Base-by-base conservation (phyloP, 2,797 vertebrate genomes). In the Chromis chromis region DNA sequence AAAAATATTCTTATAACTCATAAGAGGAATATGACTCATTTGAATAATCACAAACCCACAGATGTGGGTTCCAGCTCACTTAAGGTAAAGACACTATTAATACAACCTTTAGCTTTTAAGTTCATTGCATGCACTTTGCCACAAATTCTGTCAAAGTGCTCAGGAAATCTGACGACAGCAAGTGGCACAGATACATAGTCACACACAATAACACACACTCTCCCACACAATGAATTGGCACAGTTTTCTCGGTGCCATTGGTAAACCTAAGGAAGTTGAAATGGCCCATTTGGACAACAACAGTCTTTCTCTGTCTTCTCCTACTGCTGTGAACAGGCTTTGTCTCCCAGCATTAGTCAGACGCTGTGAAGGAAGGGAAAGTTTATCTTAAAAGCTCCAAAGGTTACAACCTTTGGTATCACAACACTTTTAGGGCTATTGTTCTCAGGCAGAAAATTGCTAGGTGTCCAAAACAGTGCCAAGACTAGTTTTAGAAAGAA, bases 341-440 rank as follows among this genome's bases (percentile, higher is more conserved):
- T 75, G 66, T 87, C 77, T 81, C 42, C 44, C 79, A 33, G 27
- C 53, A 42, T 83, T 62, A 74, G 56, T 74, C 64, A 73, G 70
- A 81, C 4, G 14, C 72, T 66, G 63, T 12, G 57, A 76, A 88
- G 87, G 88, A 91, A 92, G 60, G 66, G 72, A 89, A 75, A 53
- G 86, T 91, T 92, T 88, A 88, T 85, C 52, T 70, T 68, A 69
- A 74, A 75, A 54, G 50, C 46, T 66, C 68, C 66, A 85, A 76
- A 78, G 83, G 79, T 80, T 70, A 57, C 74, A 77, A 83, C 73
- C 86, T 82, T 58, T 79, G 68, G 57, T 77, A 82, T 86, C 64
- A 50, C 63, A 74, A 81, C 78, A 81, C 44, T 56, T 76, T 81
- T 61, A 57, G 13, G 27, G 48, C 84, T 36, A 87, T 90, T 91